A percentile compares a stretch with the other conserved stretches of the same genome.
Evolutionary conservation across 1,140 invertebrate species (phyloP).

Genomic region (Amyelois transitella): DNA sequence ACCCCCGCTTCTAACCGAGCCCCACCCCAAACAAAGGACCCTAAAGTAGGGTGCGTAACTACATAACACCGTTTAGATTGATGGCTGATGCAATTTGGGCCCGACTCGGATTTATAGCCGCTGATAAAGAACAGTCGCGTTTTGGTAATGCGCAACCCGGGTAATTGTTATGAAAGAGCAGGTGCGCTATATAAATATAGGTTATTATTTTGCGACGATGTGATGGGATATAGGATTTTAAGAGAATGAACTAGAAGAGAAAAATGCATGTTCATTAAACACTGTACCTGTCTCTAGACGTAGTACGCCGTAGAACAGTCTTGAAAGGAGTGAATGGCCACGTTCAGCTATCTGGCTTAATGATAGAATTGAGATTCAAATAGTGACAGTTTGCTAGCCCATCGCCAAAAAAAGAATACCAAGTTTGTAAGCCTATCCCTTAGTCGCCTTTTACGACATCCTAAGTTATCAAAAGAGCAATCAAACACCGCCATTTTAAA

Average conservation of each 20-base stretch:
- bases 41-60: slow-evolving; percentile 48
- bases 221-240: too few relatives aligned
- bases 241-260: too few relatives aligned
- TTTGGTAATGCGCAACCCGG: slow-evolving; percentile 19
- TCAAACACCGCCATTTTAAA: background rate
- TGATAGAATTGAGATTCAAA: too few relatives aligned
- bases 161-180: background rate
- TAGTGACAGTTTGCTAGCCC: too few relatives aligned
- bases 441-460: too few relatives aligned
- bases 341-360: too few relatives aligned
- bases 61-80: slow-evolving; percentile 65
- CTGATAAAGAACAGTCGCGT: slow-evolving; percentile 51
- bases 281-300: too few relatives aligned
- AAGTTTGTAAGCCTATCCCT: too few relatives aligned
- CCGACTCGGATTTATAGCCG: slow-evolving; percentile 58
- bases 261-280: too few relatives aligned
- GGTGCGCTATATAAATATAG: background rate
- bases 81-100: slow-evolving; percentile 69
- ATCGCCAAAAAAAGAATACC: too few relatives aligned
- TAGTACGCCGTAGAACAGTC: too few relatives aligned
- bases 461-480: background rate
- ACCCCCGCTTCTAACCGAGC: slow-evolving; percentile 23
- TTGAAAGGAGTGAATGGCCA: too few relatives aligned
- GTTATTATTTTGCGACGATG: background rate
- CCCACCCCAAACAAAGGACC: slow-evolving; percentile 12